These are phyloP conservation scores for Protula sp. DNA, from an alignment of 2,888 invertebrate species.

Conservation along the genomic window DNA sequence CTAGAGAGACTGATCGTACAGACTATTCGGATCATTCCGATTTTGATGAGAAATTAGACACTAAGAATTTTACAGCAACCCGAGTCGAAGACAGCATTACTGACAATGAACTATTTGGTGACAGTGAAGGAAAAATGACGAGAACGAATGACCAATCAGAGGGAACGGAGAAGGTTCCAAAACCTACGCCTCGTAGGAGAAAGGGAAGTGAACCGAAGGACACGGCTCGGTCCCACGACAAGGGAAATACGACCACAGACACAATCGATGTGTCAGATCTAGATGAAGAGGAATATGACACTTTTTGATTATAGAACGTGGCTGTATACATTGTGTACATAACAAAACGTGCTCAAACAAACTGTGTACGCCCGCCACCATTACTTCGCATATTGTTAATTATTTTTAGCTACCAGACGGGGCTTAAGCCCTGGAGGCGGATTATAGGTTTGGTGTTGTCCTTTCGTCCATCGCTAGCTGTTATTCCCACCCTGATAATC, in stretches of 20 bases:
- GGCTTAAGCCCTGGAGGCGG: no score
- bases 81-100: background rate
- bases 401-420: no score
- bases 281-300: constrained; percentile 6
- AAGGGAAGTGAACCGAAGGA: background rate
- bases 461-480: no score
- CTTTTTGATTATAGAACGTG: no score
- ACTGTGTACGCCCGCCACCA: no score
- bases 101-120: background rate
- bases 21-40: background rate
- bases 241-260: background rate
- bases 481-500: no score
- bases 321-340: no score
- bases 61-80: background rate
- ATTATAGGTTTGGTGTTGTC: no score
- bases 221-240: background rate
- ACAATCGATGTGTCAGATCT: constrained; percentile 3
- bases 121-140: background rate
- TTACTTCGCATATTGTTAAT: no score
- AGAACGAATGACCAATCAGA: no score
- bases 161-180: background rate
- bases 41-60: background rate
- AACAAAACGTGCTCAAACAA: no score
- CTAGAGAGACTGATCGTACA: background rate
- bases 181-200: background rate